Conservation (phyloP, 2,888 invertebrate species). For the Tortrix viridana region DNA sequence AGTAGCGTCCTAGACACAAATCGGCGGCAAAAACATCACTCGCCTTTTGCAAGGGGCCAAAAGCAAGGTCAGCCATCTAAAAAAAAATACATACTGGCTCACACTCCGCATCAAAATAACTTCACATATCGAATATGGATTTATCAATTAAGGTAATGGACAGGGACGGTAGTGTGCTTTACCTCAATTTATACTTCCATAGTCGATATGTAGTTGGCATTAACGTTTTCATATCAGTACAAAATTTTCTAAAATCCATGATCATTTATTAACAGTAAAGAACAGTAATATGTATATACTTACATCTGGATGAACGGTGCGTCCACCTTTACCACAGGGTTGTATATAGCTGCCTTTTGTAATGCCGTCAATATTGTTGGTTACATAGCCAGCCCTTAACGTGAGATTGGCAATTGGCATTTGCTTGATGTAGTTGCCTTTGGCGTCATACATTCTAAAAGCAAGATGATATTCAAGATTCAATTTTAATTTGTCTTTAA, state of each 20-base stretch:
- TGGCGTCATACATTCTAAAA: slow-evolving; percentile 23
- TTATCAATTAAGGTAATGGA: too few species aligned
- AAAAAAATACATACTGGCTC: neutral
- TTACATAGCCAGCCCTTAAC: slow-evolving; percentile 26
- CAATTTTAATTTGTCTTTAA: too few species aligned
- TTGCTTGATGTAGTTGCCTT: slow-evolving; percentile 11
- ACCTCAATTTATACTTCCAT: too few species aligned
- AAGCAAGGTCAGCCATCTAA: slow-evolving; percentile 1
- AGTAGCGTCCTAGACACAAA: neutral
- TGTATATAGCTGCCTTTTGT: slow-evolving; percentile 14
- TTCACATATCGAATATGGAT: too few species aligned
- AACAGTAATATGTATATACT: too few species aligned
- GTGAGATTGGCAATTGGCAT: slow-evolving; percentile 26
- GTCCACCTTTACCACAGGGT: slow-evolving; percentile 1
- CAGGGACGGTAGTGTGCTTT: too few species aligned
- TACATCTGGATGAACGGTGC: slow-evolving; percentile 5
- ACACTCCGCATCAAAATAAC: neutral
- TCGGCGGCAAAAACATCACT: slow-evolving; percentile 5
- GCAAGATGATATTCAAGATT: neutral
- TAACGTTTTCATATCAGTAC: too few species aligned
- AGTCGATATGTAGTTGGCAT: too few species aligned
- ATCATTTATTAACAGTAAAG: too few species aligned
- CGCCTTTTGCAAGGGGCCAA: slow-evolving; percentile 4
- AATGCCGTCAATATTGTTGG: slow-evolving; percentile 19
- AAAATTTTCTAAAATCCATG: too few species aligned